phyloP scores from a whole-genome alignment of 53 echinoderm and acorn worm genomes.

The Pentamera pediparva region DNA sequence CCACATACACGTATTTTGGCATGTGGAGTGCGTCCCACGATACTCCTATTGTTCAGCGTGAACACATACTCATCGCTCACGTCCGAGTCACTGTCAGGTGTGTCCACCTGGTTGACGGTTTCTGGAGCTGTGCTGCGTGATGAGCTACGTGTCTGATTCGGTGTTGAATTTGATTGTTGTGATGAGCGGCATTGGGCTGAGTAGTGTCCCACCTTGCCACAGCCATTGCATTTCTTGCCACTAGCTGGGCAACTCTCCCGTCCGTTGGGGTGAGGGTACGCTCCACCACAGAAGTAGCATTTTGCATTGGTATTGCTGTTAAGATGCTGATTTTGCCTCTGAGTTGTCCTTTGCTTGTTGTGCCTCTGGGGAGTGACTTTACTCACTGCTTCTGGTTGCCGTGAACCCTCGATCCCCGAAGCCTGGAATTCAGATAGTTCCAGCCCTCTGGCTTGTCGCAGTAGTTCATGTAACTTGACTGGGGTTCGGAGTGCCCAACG shows the following conservation, averaged over 20 bases:
- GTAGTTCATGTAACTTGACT: background rate
- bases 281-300: conserved; percentile 16
- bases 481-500: background rate
- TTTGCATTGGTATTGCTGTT: too few species aligned
- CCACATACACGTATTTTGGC: background rate
- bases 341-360: background rate
- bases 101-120: background rate
- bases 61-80: conserved; percentile 3
- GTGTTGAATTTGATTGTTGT: background rate
- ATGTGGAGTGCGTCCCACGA: background rate
- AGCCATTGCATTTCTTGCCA: too few species aligned
- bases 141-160: background rate
- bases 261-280: conserved; percentile 23
- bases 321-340: too few species aligned
- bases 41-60: background rate
- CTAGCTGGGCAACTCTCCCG: too few species aligned
- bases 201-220: background rate
- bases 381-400: background rate
- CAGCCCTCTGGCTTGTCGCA: background rate
- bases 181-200: background rate
- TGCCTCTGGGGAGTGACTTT: background rate
- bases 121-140: background rate
- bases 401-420: background rate
- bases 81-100: background rate
- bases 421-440: background rate